Percentiles rank a stretch among this genome's conserved stretches.
Evolutionary conservation across 1,140 invertebrate genomes (phyloP).

Genomic region (Heliconius hermathena): DNA sequence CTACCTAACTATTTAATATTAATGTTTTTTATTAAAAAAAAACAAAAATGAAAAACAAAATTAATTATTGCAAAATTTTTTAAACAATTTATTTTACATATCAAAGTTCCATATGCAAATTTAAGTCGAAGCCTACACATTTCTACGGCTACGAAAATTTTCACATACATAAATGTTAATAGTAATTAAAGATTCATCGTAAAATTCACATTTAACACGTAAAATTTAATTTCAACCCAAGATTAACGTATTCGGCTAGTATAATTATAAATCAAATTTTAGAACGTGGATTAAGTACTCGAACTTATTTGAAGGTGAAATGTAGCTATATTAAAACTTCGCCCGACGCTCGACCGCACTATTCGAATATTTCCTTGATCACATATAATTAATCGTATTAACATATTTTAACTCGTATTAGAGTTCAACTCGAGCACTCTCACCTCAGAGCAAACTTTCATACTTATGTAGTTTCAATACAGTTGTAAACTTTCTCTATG

Average conservation of each 20-base stretch:
- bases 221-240: slow-evolving; percentile 13
- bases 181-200: neutral
- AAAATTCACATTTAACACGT: neutral
- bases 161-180: neutral
- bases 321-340: slow-evolving; percentile 41
- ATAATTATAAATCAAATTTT: slow-evolving; percentile 33
- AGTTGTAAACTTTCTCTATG: slow-evolving; percentile 76
- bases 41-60: too few species aligned
- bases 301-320: slow-evolving; percentile 38
- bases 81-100: neutral
- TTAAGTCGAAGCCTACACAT: too few species aligned
- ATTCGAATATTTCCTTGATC: slow-evolving; percentile 46
- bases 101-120: too few species aligned
- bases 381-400: slow-evolving; percentile 66
- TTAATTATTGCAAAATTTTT: too few species aligned
- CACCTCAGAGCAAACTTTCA: slow-evolving; percentile 70
- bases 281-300: slow-evolving; percentile 33
- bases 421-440: slow-evolving; percentile 69
- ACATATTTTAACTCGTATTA: slow-evolving; percentile 73
- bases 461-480: slow-evolving; percentile 78
- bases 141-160: neutral
- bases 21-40: too few species aligned
- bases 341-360: slow-evolving; percentile 33
- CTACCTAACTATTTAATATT: too few species aligned
- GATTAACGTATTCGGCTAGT: slow-evolving; percentile 1